A percentile compares a stretch with the other conserved stretches of the same genome.
phyloP scores from a whole-genome alignment of 1,140 invertebrate species.

The Drosophila murphyi region DNA sequence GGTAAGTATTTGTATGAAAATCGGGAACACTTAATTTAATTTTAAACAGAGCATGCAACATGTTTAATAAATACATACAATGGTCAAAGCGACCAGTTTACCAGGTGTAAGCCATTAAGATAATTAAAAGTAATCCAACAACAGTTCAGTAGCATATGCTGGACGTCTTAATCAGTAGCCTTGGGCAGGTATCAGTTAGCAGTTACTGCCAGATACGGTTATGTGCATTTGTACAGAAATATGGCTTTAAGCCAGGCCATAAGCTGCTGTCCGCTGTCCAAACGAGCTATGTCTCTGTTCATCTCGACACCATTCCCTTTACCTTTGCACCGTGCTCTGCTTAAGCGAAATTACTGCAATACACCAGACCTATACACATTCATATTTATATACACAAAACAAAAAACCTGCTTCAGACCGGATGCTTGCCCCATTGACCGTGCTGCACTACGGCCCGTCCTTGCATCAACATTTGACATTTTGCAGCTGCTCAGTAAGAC shows the following conservation, averaged over 20 bases:
- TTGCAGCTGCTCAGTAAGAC: constrained; percentile 30
- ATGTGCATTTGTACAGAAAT: not conserved
- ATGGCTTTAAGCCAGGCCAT: constrained; percentile 1
- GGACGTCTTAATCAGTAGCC: constrained; percentile 25
- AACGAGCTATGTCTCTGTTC: constrained; percentile 15
- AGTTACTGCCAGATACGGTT: not conserved
- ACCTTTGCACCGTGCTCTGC: constrained; percentile 13
- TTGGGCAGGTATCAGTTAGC: not conserved
- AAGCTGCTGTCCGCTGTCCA: not conserved
- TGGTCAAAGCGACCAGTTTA: not conserved
- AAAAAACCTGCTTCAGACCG: constrained; percentile 29
- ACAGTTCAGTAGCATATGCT: not conserved
- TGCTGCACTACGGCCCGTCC: constrained; percentile 57
- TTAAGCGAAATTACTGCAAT: constrained; percentile 4
- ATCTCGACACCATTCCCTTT: not conserved
- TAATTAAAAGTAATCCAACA: constrained; percentile 4
- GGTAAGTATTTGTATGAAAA: constrained; percentile 51
- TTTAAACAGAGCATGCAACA: not conserved
- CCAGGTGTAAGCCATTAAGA: not conserved
- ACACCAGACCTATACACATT: not conserved
- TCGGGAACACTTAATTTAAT: not conserved
- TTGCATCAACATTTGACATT: constrained; percentile 63
- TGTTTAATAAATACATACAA: not conserved
- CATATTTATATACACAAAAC: constrained; percentile 22
- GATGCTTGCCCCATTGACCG: constrained; percentile 40